These are phyloP conservation scores for Ceratitis capitata DNA, from an alignment of 1,140 invertebrate genomes.

Conservation along the genomic window DNA sequence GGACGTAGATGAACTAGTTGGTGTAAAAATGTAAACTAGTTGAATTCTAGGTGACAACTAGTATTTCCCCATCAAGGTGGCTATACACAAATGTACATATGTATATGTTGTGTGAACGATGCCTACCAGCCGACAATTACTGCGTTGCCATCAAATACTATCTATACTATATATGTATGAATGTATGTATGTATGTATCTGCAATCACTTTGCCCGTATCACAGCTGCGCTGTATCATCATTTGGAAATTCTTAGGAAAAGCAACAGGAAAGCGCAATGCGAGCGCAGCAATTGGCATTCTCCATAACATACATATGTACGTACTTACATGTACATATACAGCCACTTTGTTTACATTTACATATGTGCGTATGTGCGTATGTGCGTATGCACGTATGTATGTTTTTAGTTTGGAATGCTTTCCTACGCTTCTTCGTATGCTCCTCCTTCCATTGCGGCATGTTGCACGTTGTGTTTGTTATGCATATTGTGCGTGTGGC, in stretches of 20 bases:
- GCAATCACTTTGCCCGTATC: neutral
- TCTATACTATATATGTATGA: neutral
- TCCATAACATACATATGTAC: neutral
- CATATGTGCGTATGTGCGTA: neutral
- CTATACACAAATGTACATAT: no score
- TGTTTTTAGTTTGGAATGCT: no score
- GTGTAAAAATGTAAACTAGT: no score
- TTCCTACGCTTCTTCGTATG: no score
- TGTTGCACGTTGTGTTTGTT: no score
- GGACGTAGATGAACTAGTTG: no score
- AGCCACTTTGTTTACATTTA: neutral
- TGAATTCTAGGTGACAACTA: no score
- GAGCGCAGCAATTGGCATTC: neutral
- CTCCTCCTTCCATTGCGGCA: no score
- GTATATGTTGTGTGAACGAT: no score
- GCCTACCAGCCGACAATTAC: neutral
- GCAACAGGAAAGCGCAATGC: neutral
- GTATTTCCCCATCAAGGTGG: no score
- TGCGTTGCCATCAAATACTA: neutral
- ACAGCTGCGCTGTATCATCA: neutral
- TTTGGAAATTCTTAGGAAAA: conserved; percentile 3
- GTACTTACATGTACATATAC: no score
- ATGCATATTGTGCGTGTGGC: neutral
- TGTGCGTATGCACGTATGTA: neutral
- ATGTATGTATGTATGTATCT: no score